phyloP scores from a whole-genome alignment of 2,888 invertebrate species.

The Lydus trimaculatus region DNA sequence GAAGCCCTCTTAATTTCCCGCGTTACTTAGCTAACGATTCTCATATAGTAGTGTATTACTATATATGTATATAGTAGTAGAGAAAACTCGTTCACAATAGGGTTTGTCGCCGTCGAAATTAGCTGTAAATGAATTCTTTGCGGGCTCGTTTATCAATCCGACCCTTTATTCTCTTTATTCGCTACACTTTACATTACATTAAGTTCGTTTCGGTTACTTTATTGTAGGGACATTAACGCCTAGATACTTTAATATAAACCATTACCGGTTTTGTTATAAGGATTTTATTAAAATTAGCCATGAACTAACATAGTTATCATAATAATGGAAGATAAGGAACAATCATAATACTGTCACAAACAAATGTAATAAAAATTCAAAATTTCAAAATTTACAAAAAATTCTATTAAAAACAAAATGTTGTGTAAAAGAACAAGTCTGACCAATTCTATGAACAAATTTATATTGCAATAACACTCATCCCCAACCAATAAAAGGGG shows the following conservation, averaged over 20 bases:
- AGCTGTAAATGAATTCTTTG: constrained; percentile 58
- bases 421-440: not conserved
- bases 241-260: constrained; percentile 16
- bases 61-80: constrained; percentile 33
- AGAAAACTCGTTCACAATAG: constrained; percentile 52
- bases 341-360: not conserved
- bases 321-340: not conserved
- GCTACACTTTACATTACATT: constrained; percentile 53
- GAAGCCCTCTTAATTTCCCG: constrained; percentile 61
- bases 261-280: constrained; percentile 16
- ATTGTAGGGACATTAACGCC: constrained; percentile 25
- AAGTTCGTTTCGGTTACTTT: constrained; percentile 48
- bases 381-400: not conserved
- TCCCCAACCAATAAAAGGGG: not conserved
- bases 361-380: not conserved
- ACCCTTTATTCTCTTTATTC: constrained; percentile 53
- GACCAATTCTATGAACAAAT: not conserved
- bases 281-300: not conserved
- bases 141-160: constrained; percentile 55
- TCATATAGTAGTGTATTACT: constrained; percentile 42
- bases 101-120: constrained; percentile 58
- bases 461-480: not conserved
- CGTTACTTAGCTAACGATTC: constrained; percentile 61
- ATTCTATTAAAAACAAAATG: not conserved
- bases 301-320: not conserved